A percentile compares a stretch with the other conserved stretches of the same genome.
Conservation (phyloP, 1,140 invertebrate genomes). For the Dryas iulia region DNA sequence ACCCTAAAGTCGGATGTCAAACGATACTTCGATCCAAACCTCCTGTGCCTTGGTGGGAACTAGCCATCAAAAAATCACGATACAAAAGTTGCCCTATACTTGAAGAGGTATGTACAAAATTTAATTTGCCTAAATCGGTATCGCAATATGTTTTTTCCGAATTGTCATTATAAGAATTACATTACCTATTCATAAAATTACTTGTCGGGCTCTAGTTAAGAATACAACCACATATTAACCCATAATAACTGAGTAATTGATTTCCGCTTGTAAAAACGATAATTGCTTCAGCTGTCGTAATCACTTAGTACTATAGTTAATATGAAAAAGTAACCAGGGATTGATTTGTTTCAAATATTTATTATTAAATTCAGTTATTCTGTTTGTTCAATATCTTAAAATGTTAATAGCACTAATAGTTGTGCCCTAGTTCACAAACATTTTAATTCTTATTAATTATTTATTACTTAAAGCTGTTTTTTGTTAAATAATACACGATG, state of each 20-base stretch:
- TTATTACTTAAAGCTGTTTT: neutral
- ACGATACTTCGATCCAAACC: slow-evolving; percentile 82
- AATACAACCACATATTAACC: slow-evolving; percentile 14
- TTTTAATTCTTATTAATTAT: neutral
- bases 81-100: slow-evolving; percentile 87
- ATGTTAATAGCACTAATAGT: neutral
- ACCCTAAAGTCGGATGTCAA: slow-evolving; percentile 83
- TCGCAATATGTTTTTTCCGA: neutral
- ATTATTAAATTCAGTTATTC: neutral
- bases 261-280: slow-evolving; percentile 43
- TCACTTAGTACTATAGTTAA: slow-evolving; percentile 9
- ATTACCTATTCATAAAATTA: neutral
- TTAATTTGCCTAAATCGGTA: neutral
- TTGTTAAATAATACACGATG: neutral
- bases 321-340: neutral
- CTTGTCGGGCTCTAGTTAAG: neutral
- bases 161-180: neutral
- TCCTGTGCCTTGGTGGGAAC: slow-evolving; percentile 91
- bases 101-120: slow-evolving; percentile 76
- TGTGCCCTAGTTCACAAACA: neutral
- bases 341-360: too few species aligned
- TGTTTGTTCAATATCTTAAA: neutral
- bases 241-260: slow-evolving; percentile 34
- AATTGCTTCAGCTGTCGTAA: slow-evolving; percentile 39
- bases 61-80: slow-evolving; percentile 87